These are phyloP conservation scores for Chrysogorgia sp. DNA, from an alignment of 92 coral and sea anemone genomes.

Conservation along the genomic window DNA sequence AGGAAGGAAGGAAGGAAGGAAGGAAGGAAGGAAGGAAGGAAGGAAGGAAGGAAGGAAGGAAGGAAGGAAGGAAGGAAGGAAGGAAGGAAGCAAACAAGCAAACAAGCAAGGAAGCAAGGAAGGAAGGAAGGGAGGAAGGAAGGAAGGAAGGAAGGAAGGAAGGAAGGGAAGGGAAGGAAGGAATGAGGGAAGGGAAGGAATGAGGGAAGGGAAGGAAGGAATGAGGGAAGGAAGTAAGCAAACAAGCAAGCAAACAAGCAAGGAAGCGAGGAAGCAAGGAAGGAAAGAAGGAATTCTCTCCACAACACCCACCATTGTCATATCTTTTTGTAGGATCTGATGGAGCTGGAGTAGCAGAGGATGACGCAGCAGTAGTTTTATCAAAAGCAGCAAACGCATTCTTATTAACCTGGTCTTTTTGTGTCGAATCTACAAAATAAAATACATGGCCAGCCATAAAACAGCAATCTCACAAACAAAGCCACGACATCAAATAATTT, in stretches of 20 bases:
- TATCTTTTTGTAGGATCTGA: constrained; percentile 76
- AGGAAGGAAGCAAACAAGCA: background rate
- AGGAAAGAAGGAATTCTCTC: background rate
- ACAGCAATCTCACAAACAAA: background rate
- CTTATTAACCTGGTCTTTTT: constrained; percentile 78
- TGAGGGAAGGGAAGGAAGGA: background rate
- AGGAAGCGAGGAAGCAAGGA: background rate
- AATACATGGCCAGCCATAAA: background rate
- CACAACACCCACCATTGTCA: constrained; percentile 59
- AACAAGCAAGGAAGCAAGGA: no score
- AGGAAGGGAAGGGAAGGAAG: background rate
- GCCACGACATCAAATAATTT: background rate
- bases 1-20: background rate
- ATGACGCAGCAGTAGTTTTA: constrained; percentile 57
- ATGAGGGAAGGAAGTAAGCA: background rate
- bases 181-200: background rate
- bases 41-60: background rate
- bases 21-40: background rate
- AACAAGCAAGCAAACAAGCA: background rate
- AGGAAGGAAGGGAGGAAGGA: background rate
- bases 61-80: background rate
- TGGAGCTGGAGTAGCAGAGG: constrained; percentile 45
- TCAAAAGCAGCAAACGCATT: constrained; percentile 94
- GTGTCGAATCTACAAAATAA: constrained; percentile 63
- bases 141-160: background rate